Percentiles rank a stretch among this genome's conserved stretches.
phyloP scores from a whole-genome alignment of 2,113 vertebrate genomes.

The Symphodus melops region DNA sequence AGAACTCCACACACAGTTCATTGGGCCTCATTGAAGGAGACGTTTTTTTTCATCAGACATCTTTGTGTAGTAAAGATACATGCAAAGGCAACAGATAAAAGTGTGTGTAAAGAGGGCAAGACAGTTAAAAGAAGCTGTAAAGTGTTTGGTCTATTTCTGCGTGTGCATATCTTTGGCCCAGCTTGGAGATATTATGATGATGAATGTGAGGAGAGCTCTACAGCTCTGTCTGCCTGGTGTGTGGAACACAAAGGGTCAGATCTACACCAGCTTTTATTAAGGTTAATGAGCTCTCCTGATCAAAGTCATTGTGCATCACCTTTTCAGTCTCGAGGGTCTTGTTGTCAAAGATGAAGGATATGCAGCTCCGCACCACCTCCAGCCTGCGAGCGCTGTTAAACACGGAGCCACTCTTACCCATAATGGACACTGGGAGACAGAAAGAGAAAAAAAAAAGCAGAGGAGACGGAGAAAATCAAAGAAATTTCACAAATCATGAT shows the following conservation, averaged over 20 bases:
- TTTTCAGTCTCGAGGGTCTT: slow-evolving; percentile 98
- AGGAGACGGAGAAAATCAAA: slow-evolving; percentile 14
- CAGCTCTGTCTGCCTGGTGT: slow-evolving; percentile 23
- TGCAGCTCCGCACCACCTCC: slow-evolving; percentile 96
- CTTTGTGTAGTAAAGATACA: neutral
- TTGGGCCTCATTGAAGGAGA: slow-evolving; percentile 3
- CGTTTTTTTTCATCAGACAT: neutral
- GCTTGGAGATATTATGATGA: slow-evolving; percentile 48
- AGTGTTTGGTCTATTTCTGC: slow-evolving; percentile 39
- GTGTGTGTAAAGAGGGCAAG: slow-evolving; percentile 26
- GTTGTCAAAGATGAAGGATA: slow-evolving; percentile 96
- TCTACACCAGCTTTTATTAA: slow-evolving; percentile 35
- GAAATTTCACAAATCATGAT: neutral
- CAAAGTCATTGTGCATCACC: slow-evolving; percentile 82
- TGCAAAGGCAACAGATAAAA: slow-evolving; percentile 16
- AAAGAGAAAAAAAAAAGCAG: slow-evolving; percentile 30
- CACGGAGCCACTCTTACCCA: slow-evolving; percentile 89
- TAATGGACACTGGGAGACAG: slow-evolving; percentile 89
- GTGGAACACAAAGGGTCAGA: slow-evolving; percentile 19
- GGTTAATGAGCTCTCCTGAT: slow-evolving; percentile 43
- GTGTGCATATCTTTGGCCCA: slow-evolving; percentile 36
- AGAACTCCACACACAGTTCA: neutral
- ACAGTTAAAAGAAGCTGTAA: slow-evolving; percentile 38
- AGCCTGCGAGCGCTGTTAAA: slow-evolving; percentile 98
- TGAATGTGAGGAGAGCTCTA: slow-evolving; percentile 30